These are phyloP conservation scores for Drosophila parvula DNA, from an alignment of 1,140 invertebrate species.

Conservation along the genomic window DNA sequence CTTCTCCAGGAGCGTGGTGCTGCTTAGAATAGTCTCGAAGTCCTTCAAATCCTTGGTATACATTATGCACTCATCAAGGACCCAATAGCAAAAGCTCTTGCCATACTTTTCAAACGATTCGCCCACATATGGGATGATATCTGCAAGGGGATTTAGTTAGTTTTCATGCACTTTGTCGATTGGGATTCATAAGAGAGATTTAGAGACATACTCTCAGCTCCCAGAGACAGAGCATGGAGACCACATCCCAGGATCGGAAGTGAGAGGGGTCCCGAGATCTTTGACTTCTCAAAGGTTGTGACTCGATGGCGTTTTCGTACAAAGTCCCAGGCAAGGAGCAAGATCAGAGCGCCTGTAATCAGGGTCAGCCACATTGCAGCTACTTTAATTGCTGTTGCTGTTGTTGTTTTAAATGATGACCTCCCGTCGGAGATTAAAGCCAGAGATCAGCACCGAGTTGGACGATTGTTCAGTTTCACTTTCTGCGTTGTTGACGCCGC, in stretches of 20 bases:
- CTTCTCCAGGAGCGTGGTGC: conserved; percentile 68
- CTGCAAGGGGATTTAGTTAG: conserved; percentile 10
- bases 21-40: conserved; percentile 66
- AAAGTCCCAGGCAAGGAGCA: conserved; percentile 64
- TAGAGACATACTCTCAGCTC: conserved; percentile 60
- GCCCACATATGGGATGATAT: conserved; percentile 49
- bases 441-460: neutral
- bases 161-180: neutral
- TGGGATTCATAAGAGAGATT: neutral
- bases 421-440: conserved; percentile 12
- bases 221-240: conserved; percentile 49
- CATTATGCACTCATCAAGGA: conserved; percentile 83
- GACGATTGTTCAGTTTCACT: conserved; percentile 15
- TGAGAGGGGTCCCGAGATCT: conserved; percentile 51
- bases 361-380: conserved; percentile 61
- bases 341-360: conserved; percentile 34
- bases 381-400: neutral
- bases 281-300: conserved; percentile 26
- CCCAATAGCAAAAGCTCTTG: conserved; percentile 85
- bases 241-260: conserved; percentile 58
- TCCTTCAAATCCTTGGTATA: conserved; percentile 80
- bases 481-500: conserved; percentile 44
- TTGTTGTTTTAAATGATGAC: conserved; percentile 8
- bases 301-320: conserved; percentile 49
- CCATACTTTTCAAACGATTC: conserved; percentile 47